Percentiles rank a stretch among this genome's conserved stretches.
Conservation (phyloP, 2,797 vertebrate genomes). For the Steatocranus sp. region DNA sequence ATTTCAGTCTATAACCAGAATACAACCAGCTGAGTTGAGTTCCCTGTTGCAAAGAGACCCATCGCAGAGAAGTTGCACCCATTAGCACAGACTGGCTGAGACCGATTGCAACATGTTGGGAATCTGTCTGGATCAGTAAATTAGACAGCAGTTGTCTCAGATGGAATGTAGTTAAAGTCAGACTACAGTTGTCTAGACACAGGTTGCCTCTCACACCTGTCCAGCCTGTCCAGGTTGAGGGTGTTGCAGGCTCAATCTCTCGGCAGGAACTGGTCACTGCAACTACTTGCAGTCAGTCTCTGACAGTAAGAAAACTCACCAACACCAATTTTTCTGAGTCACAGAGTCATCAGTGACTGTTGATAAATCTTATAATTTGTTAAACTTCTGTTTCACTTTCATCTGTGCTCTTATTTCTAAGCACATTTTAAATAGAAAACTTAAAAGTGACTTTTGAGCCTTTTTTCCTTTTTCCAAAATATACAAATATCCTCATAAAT, state of each 20-base stretch:
- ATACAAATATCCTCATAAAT: not conserved
- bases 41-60: not conserved
- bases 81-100: not conserved
- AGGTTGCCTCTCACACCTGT: not conserved
- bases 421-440: not conserved
- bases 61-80: too few relatives aligned
- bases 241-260: not conserved
- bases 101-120: not conserved
- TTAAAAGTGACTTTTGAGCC: not conserved
- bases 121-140: not conserved
- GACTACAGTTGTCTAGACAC: not conserved
- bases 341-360: not conserved
- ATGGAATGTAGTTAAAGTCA: not conserved
- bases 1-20: not conserved
- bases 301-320: not conserved
- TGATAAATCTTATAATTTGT: not conserved
- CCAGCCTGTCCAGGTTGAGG: not conserved
- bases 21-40: rapidly evolving
- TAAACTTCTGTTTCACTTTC: not conserved
- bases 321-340: not conserved
- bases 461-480: not conserved
- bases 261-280: rapidly evolving
- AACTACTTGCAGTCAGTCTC: not conserved
- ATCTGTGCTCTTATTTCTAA: not conserved
- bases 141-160: not conserved